phyloP scores from a whole-genome alignment of 2,797 vertebrate species.

The Macropus fuliginosus region DNA sequence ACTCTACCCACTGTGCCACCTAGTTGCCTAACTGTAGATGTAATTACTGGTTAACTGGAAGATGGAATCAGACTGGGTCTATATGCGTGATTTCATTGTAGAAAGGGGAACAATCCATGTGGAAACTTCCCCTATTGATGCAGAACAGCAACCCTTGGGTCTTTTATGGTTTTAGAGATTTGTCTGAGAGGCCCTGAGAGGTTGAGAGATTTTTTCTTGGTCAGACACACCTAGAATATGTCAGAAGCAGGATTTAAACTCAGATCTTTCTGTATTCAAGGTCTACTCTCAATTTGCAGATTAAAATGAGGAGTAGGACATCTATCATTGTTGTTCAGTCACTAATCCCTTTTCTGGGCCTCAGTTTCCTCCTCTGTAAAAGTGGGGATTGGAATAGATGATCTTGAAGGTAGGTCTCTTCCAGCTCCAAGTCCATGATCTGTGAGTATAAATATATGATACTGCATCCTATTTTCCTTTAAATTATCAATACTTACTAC shows the following conservation, averaged over 20 bases:
- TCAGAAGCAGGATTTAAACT: background rate
- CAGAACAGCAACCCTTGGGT: background rate
- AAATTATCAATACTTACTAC: background rate
- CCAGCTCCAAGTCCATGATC: background rate
- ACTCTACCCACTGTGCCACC: background rate
- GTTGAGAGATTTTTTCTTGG: background rate
- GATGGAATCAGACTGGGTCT: background rate
- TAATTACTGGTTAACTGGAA: background rate
- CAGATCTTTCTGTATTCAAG: background rate
- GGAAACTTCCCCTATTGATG: background rate
- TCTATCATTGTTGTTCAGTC: background rate
- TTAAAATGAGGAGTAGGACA: background rate
- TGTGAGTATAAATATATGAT: background rate
- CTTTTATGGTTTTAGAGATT: background rate
- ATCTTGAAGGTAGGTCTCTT: background rate
- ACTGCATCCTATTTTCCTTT: background rate
- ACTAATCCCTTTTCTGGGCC: conserved; percentile 14
- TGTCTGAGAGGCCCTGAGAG: background rate
- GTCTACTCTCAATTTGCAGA: background rate
- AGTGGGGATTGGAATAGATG: background rate
- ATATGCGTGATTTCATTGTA: background rate
- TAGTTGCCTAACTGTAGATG: background rate
- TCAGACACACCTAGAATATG: background rate
- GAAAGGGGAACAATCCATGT: background rate
- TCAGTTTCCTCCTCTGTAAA: conserved; percentile 53